These are phyloP conservation scores for Anthopleura sola DNA, from an alignment of 64 coral and sea anemone genomes.

Conservation along the genomic window DNA sequence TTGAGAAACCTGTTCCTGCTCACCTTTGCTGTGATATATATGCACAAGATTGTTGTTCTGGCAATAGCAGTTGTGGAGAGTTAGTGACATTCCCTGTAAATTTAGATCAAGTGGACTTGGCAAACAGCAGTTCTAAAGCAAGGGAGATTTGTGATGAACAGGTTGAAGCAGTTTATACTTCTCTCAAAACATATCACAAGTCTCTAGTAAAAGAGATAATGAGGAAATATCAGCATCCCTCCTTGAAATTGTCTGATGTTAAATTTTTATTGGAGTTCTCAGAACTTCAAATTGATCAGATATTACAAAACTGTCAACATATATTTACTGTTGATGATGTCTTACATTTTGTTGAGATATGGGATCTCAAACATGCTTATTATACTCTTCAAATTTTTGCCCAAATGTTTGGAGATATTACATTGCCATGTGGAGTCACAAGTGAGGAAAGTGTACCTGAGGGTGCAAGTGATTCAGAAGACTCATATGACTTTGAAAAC, in stretches of 20 bases:
- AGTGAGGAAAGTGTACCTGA: slow-evolving; percentile 3
- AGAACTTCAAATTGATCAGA: slow-evolving; percentile 48
- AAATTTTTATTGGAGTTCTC: slow-evolving; percentile 58
- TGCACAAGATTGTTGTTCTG: slow-evolving; percentile 31
- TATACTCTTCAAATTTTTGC: slow-evolving; percentile 20
- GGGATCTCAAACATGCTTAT: slow-evolving; percentile 50
- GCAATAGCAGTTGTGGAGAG: slow-evolving; percentile 14
- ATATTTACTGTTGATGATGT: slow-evolving; percentile 53
- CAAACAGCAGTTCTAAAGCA: not conserved
- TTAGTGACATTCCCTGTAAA: not conserved
- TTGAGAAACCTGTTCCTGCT: not conserved
- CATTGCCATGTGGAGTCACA: slow-evolving; percentile 17
- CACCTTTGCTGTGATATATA: slow-evolving; percentile 60
- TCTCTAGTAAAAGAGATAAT: slow-evolving; percentile 34
- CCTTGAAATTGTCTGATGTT: not conserved
- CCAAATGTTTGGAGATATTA: slow-evolving; percentile 53
- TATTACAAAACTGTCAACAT: slow-evolving; percentile 10
- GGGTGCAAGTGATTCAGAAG: not conserved
- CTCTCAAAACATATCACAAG: slow-evolving; percentile 46
- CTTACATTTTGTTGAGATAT: slow-evolving; percentile 46
- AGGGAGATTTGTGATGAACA: slow-evolving; percentile 9
- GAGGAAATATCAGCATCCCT: not conserved
- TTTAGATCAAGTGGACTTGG: not conserved
- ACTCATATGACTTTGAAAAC: not conserved
- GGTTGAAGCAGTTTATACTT: not conserved